phyloP scores from a whole-genome alignment of 2,888 invertebrate genomes.

The Theodoxus fluviatilis region DNA sequence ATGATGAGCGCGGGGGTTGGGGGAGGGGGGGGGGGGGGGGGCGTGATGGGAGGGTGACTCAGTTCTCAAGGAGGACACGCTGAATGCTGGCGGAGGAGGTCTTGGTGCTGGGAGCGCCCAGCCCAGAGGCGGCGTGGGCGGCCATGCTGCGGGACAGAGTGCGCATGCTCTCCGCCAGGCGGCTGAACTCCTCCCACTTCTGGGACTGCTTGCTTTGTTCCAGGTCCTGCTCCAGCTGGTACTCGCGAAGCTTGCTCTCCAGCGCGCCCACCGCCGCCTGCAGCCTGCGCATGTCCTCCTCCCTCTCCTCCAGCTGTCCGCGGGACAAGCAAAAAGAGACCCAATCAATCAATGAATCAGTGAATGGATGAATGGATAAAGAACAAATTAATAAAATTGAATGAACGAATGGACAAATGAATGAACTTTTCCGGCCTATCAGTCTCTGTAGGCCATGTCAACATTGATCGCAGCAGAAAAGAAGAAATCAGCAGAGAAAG shows the following conservation, averaged over 20 bases:
- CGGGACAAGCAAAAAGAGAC: constrained; percentile 18
- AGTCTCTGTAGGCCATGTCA: constrained; percentile 20
- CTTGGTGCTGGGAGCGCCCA: constrained; percentile 2
- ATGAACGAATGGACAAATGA: no score
- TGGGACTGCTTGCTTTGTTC: constrained; percentile 57
- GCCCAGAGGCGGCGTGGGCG: constrained; percentile 22
- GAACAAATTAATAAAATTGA: no score
- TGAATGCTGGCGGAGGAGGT: no score
- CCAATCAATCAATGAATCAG: no score
- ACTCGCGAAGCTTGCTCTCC: constrained; percentile 38
- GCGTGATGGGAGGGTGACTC: no score
- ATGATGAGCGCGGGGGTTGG: no score
- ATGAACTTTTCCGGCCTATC: no score
- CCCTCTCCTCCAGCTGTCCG: constrained; percentile 50
- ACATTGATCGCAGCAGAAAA: neutral
- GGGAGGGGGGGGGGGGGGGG: no score
- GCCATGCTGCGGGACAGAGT: constrained; percentile 56
- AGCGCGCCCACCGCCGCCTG: constrained; percentile 38
- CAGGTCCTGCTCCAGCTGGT: constrained; percentile 47
- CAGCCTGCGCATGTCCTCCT: constrained; percentile 46
- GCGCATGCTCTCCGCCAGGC: constrained; percentile 64
- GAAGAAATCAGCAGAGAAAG: neutral
- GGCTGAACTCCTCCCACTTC: constrained; percentile 64
- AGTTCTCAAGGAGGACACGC: no score
- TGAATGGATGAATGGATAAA: no score